Evolutionary conservation across 2,113 vertebrate species (phyloP), one percentile per base, ranked within the genome.

Genomic region (Lanius collurio): DNA sequence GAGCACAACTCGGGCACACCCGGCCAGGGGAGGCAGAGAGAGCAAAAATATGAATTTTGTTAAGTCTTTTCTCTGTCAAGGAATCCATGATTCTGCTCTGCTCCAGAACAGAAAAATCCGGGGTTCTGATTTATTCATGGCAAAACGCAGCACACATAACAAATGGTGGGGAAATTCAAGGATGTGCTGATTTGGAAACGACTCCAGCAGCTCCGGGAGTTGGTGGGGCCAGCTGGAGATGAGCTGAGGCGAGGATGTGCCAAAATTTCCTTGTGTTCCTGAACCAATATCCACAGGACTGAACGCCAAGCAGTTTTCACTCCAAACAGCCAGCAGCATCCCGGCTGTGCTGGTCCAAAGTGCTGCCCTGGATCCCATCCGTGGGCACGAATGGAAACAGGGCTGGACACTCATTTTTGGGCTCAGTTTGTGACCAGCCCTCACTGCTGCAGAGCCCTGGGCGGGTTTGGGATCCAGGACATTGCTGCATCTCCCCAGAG

Each of bases 1-100:
- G 83, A 97, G 84, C 68, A 90, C 18, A 81, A 44, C 94, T 96
- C 97, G 55, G 85, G 79, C 93, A 95, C 84, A 84, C 89, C 93
- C 80, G 67, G 65, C 73, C 65, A 57, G 17, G 91, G 65, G 42
- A 91, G 46, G 46, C 49, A 64, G 65, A 9, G 44, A 21, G 30
- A 65, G n/a, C 39, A 73, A 73, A 97, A 96, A 74, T 13, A 84
- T 0, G 78, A 79, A 8, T 26, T 50, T 39, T 31, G 56, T 33
- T 7, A 21, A 9, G 73, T 71, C 71, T 73, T 71, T 30, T 70
- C 1, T 3, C 82, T 70, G 15, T 82, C 71, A 33, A 75, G 68
- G 87, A 92, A 93, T 88, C 73, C 53, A 27, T 50, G 55, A 20
- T 24, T 8, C 9, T 9, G 50, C 33, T 89, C 59, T 35, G 7